These are phyloP conservation scores for Cerastoderma edule DNA, from an alignment of 2,888 invertebrate species.

Conservation along the genomic window DNA sequence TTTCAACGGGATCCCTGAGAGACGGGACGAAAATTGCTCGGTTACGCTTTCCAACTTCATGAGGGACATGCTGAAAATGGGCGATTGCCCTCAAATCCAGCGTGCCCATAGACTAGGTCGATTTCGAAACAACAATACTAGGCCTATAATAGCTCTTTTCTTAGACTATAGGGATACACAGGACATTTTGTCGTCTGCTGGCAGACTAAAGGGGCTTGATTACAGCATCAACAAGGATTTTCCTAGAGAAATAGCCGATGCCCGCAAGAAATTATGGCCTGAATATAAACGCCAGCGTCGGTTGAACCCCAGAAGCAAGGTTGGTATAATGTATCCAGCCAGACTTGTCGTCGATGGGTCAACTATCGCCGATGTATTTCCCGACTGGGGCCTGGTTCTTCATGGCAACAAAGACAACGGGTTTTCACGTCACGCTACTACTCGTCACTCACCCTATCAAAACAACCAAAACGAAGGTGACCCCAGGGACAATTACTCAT, in stretches of 20 bases:
- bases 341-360: slow-evolving; percentile 8
- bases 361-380: not conserved
- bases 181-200: not conserved
- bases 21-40: too few relatives aligned
- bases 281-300: not conserved
- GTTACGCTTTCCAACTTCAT: too few relatives aligned
- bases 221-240: slow-evolving; percentile 9
- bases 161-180: not conserved
- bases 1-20: too few relatives aligned
- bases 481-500: too few relatives aligned
- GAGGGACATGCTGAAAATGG: not conserved
- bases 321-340: slow-evolving; percentile 12
- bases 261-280: not conserved
- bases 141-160: not conserved
- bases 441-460: too few relatives aligned
- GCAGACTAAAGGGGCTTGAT: not conserved
- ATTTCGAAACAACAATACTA: not conserved
- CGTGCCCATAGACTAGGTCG: slow-evolving; percentile 1
- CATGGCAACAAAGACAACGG: too few relatives aligned
- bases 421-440: too few relatives aligned
- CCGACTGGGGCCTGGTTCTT: slow-evolving; percentile 8
- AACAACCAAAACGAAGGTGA: too few relatives aligned
- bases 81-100: not conserved
- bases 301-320: not conserved
- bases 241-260: not conserved